Evolutionary conservation across 2,113 vertebrate species (phyloP), one percentile per base, ranked within the genome.

Genomic region (Cyphomyrus plagiostoma): DNA sequence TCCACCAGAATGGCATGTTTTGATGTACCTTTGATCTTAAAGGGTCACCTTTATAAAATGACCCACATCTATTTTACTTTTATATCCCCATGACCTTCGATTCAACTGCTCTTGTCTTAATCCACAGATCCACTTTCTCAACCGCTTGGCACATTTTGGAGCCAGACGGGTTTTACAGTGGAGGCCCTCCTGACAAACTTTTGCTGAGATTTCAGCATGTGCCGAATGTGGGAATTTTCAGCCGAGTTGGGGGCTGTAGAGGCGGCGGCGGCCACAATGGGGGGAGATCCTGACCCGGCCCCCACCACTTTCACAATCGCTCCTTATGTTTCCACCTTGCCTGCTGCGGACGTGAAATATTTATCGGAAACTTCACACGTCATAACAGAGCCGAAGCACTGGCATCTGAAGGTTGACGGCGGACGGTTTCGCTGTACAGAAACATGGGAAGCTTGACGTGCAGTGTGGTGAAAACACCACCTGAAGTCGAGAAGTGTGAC

Each of bases 11-110:
- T 92, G 91, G 92, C 91, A 26, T 35, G 39, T 92, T 92, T 91
- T 10, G 92, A 89, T 53, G 92, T 92, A 94, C 93, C 94, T 96
- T 95, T 96, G 95, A 96, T 95, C 95, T 94, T 82, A 56, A 39
- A 77, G 89, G 91, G 91, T 92, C 89, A 90, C 91, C 93, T 95
- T 93, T 92, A 94, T 95, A 92, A 91, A 92, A 90, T 94, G 94
- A 95, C 94, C 93, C 93, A 93, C 26, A 88, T 94, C 91, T 90
- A 93, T 91, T 94, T 90, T 90, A 89, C 82, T 87, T 84, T 49
- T 86, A 91, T 90, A 92, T 91, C 30, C 7, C 80, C 5, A 66
- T 92, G 93, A 94, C 93, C 93, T 92, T 94, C 90, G 91, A 92
- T 93, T 92, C 93, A 93, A 93, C 87, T n/a, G 21, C 52, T 87